These are phyloP conservation scores for Cyphomyrmex costatus DNA, from an alignment of 1,140 invertebrate species.

Conservation along the genomic window DNA sequence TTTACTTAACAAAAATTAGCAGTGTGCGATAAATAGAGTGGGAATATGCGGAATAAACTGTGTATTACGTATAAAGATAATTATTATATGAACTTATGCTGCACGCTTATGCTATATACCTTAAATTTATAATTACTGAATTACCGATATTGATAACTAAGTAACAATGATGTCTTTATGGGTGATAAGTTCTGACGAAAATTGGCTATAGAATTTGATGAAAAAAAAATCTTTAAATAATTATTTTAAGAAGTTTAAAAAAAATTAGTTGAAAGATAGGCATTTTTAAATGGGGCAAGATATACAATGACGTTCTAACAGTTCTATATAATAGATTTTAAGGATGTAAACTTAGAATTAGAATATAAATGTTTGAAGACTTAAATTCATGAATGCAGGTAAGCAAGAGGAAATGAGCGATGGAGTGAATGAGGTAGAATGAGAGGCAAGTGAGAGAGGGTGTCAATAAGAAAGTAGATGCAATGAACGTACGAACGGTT, in stretches of 20 bases:
- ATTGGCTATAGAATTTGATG: constrained; percentile 2
- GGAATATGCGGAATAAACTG: not conserved
- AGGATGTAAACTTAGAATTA: constrained; percentile 31
- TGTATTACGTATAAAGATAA: constrained; percentile 33
- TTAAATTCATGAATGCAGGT: constrained; percentile 34
- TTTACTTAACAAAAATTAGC: constrained; percentile 54
- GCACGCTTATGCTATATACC: constrained; percentile 35
- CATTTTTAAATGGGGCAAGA: constrained; percentile 20
- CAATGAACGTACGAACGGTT: constrained; percentile 11
- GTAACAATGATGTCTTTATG: constrained; percentile 21
- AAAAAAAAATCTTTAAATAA: constrained; percentile 28
- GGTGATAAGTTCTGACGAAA: constrained; percentile 1
- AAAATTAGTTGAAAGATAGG: not conserved
- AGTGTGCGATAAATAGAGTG: constrained; percentile 17
- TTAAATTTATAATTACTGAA: constrained; percentile 35
- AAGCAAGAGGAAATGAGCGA: not conserved
- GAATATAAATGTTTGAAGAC: constrained; percentile 45
- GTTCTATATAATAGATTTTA: constrained; percentile 34
- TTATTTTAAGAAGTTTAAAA: constrained; percentile 29
- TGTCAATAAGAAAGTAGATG: constrained; percentile 5
- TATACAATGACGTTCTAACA: constrained; percentile 34
- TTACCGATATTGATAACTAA: constrained; percentile 27
- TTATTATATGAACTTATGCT: constrained; percentile 33
- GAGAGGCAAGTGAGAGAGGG: not conserved
- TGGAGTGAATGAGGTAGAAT: not conserved